Evolutionary conservation across 2,113 vertebrate species (phyloP).

Genomic region (Pollimyrus isidori): DNA sequence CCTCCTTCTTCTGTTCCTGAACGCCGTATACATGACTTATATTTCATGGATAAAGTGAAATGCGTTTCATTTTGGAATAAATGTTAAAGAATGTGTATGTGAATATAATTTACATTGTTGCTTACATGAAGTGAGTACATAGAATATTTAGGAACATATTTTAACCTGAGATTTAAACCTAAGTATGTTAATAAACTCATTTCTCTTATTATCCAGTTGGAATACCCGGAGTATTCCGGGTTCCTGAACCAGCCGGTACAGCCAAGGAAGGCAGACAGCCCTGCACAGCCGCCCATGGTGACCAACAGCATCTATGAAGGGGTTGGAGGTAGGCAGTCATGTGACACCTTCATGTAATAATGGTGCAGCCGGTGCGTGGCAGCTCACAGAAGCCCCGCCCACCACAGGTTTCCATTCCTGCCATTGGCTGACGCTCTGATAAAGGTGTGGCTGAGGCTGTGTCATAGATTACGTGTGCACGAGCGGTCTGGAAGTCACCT

Average conservation of each 20-base stretch:
- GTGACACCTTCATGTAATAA: background rate
- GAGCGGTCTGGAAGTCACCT: background rate
- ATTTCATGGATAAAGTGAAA: background rate
- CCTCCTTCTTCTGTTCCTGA: background rate
- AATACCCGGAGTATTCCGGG: constrained; percentile 38
- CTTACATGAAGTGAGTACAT: background rate
- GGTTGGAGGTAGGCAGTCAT: constrained; percentile 21
- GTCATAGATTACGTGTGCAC: background rate
- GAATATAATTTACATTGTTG: background rate
- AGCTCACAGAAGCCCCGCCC: background rate
- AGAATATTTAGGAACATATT: background rate
- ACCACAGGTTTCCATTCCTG: background rate
- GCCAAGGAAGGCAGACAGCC: constrained; percentile 35
- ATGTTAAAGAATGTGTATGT: background rate
- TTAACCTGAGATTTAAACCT: background rate
- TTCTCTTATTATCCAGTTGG: constrained; percentile 34
- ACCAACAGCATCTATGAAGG: constrained; percentile 43
- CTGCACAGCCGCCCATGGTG: constrained; percentile 28
- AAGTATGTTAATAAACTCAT: background rate
- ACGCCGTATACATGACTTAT: background rate
- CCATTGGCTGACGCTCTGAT: background rate
- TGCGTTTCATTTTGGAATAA: background rate
- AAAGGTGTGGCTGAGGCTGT: background rate
- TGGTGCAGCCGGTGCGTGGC: background rate
- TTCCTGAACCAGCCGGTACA: constrained; percentile 43